A percentile compares a stretch with the other conserved stretches of the same genome.
Evolutionary conservation across 2,797 vertebrate species (phyloP).

Genomic region (Sitta carolinensis): DNA sequence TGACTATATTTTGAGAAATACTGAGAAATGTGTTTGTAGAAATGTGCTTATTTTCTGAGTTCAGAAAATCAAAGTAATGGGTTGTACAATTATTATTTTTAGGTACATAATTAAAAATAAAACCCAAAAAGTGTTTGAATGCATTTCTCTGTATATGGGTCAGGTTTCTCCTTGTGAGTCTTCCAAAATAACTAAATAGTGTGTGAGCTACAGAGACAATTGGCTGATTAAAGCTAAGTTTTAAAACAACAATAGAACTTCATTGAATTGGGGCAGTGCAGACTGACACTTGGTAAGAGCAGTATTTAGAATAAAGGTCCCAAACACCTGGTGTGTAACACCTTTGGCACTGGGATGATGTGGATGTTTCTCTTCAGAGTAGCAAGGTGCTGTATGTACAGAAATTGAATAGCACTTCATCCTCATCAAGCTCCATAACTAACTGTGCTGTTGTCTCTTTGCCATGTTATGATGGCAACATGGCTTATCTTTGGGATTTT

Average conservation of each 20-base stretch:
- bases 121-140: neutral
- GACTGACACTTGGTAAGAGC: neutral
- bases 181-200: neutral
- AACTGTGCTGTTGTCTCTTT: neutral
- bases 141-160: neutral
- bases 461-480: neutral
- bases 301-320: neutral
- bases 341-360: neutral
- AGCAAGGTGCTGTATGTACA: neutral
- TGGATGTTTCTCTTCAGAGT: neutral
- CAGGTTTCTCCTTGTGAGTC: neutral
- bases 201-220: neutral
- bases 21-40: neutral
- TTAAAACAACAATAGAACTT: neutral
- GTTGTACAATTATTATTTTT: neutral
- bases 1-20: neutral
- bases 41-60: neutral
- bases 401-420: neutral
- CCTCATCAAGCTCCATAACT: neutral
- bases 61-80: neutral
- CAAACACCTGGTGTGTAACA: neutral
- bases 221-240: neutral
- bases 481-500: neutral
- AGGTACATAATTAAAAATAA: neutral
- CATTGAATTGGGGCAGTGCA: neutral